Percentiles rank a stretch among this genome's conserved stretches.
Evolutionary conservation across 1,140 invertebrate species (phyloP).

Genomic region (Conus ventricosus): DNA sequence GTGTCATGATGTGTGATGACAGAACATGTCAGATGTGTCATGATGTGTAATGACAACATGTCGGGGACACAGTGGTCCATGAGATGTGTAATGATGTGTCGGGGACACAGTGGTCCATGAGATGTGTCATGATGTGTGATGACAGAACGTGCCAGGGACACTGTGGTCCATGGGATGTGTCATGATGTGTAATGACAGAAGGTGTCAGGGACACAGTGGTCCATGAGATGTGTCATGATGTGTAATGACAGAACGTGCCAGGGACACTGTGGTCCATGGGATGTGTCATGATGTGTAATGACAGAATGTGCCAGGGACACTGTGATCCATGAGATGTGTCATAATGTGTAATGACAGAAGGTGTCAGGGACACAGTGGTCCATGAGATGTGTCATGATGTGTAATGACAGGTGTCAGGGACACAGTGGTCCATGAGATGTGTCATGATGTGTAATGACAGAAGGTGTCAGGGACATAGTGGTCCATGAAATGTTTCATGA

Average conservation of each 20-base stretch:
- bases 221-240: no score
- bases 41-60: no score
- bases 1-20: no score
- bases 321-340: slow-evolving; percentile 87
- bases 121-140: slow-evolving; percentile 69
- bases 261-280: slow-evolving; percentile 93
- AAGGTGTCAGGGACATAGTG: slow-evolving; percentile 84
- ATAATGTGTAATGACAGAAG: slow-evolving; percentile 77
- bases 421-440: no score
- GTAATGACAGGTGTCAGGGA: slow-evolving; percentile 81
- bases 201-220: no score
- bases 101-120: no score
- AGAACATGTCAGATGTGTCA: no score
- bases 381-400: slow-evolving; percentile 86
- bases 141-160: slow-evolving; percentile 88
- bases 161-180: slow-evolving; percentile 92
- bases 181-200: slow-evolving; percentile 78
- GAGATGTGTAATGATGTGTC: no score
- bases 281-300: slow-evolving; percentile 88
- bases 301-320: slow-evolving; percentile 88
- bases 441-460: slow-evolving; percentile 76
- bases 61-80: no score
- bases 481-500: slow-evolving; percentile 75
- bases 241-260: slow-evolving; percentile 82
- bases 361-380: slow-evolving; percentile 63